Evolutionary conservation across 2,888 invertebrate species (phyloP).

Genomic region (Eristalinus aeneus): DNA sequence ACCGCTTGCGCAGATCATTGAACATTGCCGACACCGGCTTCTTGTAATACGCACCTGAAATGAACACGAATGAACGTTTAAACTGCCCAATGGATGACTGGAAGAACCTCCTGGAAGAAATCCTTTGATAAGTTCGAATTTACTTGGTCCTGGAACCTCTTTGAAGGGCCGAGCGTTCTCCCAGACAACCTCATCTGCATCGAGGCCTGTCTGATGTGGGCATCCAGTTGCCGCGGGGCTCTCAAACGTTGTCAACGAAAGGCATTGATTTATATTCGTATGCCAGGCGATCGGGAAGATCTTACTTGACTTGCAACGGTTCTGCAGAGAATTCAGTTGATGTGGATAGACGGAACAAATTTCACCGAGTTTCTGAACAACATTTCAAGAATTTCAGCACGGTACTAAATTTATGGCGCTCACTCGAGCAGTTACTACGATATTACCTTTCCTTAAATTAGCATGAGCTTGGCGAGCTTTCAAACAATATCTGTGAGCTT

Average conservation of each 20-base stretch:
- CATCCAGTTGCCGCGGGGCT: slow-evolving; percentile 1
- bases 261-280: neutral
- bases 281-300: neutral
- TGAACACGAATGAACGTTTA: slow-evolving; percentile 2
- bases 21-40: slow-evolving; percentile 31
- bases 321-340: neutral
- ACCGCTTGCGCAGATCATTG: slow-evolving; percentile 70
- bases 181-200: slow-evolving; percentile 56
- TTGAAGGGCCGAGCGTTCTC: slow-evolving; percentile 44
- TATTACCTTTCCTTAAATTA: neutral
- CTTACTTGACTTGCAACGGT: slow-evolving; percentile 21
- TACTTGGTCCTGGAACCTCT: slow-evolving; percentile 62
- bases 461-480: neutral
- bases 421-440: neutral
- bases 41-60: slow-evolving; percentile 50
- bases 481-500: neutral
- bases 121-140: slow-evolving; percentile 37
- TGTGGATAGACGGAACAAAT: neutral
- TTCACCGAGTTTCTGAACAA: neutral
- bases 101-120: slow-evolving; percentile 74
- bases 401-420: neutral
- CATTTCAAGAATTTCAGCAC: neutral
- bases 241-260: neutral
- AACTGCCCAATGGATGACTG: too few relatives aligned
- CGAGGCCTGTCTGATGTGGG: slow-evolving; percentile 20